phyloP scores from a whole-genome alignment of 2,113 vertebrate species.

The Strix uralensis region DNA sequence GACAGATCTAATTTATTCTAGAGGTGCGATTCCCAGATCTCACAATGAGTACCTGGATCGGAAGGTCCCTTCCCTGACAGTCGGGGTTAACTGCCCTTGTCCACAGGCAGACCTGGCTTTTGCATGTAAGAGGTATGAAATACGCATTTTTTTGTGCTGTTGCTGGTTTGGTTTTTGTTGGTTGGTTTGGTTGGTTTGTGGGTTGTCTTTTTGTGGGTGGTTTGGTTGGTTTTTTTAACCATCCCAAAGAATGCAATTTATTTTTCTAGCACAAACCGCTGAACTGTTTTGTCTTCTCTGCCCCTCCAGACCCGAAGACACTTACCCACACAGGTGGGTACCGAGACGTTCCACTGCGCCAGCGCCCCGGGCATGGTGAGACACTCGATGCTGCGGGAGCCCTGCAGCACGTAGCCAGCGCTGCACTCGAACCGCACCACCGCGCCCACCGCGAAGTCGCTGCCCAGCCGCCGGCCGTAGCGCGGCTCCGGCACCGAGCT shows the following conservation, averaged over 20 bases:
- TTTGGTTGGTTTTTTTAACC: too few species aligned
- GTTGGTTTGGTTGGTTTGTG: too few species aligned
- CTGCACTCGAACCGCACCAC: slow-evolving; percentile 91
- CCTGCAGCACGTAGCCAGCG: slow-evolving; percentile 88
- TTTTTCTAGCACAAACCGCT: neutral
- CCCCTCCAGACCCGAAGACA: neutral
- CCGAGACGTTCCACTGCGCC: slow-evolving; percentile 94
- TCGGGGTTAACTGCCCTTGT: neutral
- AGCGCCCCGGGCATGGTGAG: slow-evolving; percentile 91
- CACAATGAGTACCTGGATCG: accelerated
- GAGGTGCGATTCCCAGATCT: neutral
- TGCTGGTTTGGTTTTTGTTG: neutral
- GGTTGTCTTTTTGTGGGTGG: too few species aligned
- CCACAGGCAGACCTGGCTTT: neutral
- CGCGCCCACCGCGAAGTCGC: slow-evolving; percentile 90
- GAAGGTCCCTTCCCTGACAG: neutral
- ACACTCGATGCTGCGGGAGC: slow-evolving; percentile 87
- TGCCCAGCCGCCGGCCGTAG: slow-evolving; percentile 89
- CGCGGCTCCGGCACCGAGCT: slow-evolving; percentile 95
- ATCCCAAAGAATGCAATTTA: neutral
- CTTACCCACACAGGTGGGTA: slow-evolving; percentile 91
- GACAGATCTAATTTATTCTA: neutral
- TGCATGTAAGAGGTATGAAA: accelerated
- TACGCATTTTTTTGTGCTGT: too few species aligned
- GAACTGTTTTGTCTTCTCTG: accelerated